Evolutionary conservation across 2,888 invertebrate genomes (phyloP).

Genomic region (Oligia strigilis): DNA sequence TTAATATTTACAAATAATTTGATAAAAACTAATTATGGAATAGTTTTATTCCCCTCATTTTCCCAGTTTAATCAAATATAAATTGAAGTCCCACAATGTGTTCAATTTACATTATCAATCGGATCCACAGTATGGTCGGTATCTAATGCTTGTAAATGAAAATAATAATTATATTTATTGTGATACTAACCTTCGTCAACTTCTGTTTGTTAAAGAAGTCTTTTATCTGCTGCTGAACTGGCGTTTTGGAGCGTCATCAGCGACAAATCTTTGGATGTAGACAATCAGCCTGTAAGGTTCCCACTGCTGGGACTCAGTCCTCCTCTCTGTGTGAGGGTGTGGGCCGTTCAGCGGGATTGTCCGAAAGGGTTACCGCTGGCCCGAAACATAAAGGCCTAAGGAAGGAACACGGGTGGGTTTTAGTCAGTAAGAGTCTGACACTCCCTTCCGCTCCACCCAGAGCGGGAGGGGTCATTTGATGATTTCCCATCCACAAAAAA

Average conservation of each 20-base stretch:
- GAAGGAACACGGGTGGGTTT: too few species aligned
- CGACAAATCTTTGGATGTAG: not conserved
- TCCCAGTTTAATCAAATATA: not conserved
- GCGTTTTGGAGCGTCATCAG: not conserved
- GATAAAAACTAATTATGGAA: not conserved
- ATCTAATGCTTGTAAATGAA: not conserved
- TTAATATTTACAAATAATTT: conserved; percentile 3
- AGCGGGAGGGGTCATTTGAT: too few species aligned
- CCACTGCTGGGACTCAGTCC: too few species aligned
- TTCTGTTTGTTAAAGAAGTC: not conserved
- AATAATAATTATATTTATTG: not conserved
- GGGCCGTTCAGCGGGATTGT: too few species aligned
- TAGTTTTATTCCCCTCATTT: not conserved
- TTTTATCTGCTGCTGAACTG: not conserved
- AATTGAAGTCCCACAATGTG: not conserved
- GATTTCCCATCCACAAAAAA: too few species aligned
- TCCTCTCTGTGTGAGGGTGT: too few species aligned
- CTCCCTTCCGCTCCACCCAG: too few species aligned
- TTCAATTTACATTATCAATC: not conserved
- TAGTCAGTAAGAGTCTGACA: too few species aligned
- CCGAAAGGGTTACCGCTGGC: too few species aligned
- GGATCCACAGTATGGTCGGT: not conserved
- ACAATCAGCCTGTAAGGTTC: not conserved
- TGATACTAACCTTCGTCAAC: not conserved
- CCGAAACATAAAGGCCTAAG: too few species aligned